Conservation (phyloP, 2,888 invertebrate genomes). For the Bembecia ichneumoniformis region DNA sequence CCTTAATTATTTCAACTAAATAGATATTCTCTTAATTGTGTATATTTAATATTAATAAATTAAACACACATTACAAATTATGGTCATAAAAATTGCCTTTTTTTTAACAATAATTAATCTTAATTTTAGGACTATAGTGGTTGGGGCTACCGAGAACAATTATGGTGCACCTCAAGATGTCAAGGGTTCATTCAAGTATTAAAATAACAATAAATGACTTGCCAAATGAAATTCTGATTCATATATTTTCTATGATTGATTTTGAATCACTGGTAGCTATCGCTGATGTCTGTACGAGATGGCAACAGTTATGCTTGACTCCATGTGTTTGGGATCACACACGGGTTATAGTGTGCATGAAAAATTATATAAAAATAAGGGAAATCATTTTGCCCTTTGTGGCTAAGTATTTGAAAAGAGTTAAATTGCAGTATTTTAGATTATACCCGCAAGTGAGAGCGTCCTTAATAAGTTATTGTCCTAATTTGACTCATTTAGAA, state of each 20-base stretch:
- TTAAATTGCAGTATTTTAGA: conserved; percentile 69
- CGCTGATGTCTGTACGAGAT: conserved; percentile 61
- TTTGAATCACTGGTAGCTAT: conserved; percentile 63
- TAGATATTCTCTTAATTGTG: background rate
- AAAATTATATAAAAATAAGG: conserved; percentile 64
- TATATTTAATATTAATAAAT: no score
- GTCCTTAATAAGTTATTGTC: conserved; percentile 63
- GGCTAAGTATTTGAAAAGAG: conserved; percentile 65
- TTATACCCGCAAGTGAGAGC: conserved; percentile 65
- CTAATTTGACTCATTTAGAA: conserved; percentile 67
- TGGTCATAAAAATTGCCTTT: background rate
- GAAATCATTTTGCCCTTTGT: conserved; percentile 69
- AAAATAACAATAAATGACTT: conserved; percentile 58
- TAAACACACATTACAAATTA: no score
- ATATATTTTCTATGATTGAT: conserved; percentile 69
- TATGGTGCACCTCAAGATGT: conserved; percentile 66
- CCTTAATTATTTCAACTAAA: background rate
- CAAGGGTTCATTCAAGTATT: conserved; percentile 30
- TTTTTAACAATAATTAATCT: conserved; percentile 1
- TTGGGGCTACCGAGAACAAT: conserved; percentile 27
- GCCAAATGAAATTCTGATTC: conserved; percentile 67
- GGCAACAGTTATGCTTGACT: conserved; percentile 64
- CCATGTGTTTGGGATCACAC: conserved; percentile 69
- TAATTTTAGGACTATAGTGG: conserved; percentile 34
- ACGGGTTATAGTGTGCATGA: conserved; percentile 66